A percentile compares a stretch with the other conserved stretches of the same genome.
phyloP scores from a whole-genome alignment of 2,888 invertebrate species.

The Dendrolimus pini region DNA sequence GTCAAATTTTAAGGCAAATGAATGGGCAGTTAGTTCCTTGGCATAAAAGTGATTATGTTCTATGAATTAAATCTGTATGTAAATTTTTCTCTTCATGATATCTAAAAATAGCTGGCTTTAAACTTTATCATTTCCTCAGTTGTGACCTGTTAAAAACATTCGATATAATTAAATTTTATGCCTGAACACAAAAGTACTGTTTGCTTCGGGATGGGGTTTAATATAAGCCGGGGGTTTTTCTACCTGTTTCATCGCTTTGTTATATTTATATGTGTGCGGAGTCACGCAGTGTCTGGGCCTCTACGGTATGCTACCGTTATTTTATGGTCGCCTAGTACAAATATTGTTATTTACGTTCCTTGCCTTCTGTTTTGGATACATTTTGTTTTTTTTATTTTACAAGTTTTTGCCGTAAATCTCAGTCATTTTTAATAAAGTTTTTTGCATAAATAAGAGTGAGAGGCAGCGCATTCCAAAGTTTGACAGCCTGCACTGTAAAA shows the following conservation, averaged over 20 bases:
- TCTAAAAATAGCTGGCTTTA: too few relatives aligned
- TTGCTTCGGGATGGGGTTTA: slow-evolving; percentile 43
- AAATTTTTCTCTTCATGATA: too few relatives aligned
- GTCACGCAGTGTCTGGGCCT: slow-evolving; percentile 51
- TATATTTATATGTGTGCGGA: slow-evolving; percentile 50
- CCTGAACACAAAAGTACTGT: slow-evolving; percentile 38
- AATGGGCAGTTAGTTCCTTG: too few relatives aligned
- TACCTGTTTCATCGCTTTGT: slow-evolving; percentile 59
- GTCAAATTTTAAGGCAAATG: too few relatives aligned
- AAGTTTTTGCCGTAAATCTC: neutral
- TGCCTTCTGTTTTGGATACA: slow-evolving; percentile 3
- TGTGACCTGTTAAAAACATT: slow-evolving; percentile 57
- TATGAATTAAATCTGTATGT: too few relatives aligned
- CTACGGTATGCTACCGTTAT: slow-evolving; percentile 42
- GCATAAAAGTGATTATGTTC: too few relatives aligned
- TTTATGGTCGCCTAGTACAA: slow-evolving; percentile 33
- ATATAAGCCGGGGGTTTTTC: slow-evolving; percentile 51
- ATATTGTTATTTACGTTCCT: slow-evolving; percentile 14
- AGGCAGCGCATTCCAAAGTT: too few relatives aligned
- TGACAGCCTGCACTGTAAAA: too few relatives aligned
- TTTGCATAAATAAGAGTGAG: too few relatives aligned
- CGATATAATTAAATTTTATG: slow-evolving; percentile 49
- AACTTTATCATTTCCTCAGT: slow-evolving; percentile 14
- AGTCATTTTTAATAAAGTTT: too few relatives aligned
- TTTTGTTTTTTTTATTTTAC: slow-evolving; percentile 5